These are phyloP conservation scores for Mya arenaria DNA, from an alignment of 1,140 invertebrate genomes.

Conservation along the genomic window DNA sequence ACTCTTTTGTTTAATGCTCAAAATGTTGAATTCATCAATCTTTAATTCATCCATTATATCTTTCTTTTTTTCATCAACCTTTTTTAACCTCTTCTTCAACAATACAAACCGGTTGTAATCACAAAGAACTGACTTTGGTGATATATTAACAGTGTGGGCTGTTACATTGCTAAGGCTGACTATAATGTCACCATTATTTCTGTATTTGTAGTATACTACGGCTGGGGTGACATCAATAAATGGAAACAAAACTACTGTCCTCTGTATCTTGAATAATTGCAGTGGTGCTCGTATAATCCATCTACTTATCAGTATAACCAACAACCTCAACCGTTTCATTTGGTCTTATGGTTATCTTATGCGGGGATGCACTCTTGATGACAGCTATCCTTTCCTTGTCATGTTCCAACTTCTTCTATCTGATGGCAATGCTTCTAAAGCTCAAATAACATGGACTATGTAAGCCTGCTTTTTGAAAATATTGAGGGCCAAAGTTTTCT, in stretches of 20 bases:
- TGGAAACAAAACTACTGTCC: no score
- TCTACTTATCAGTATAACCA: constrained; percentile 31
- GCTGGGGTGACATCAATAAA: constrained; percentile 20
- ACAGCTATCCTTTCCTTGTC: constrained; percentile 44
- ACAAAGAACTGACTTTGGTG: constrained; percentile 25
- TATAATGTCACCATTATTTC: background rate
- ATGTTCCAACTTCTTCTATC: constrained; percentile 32
- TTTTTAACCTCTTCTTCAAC: no score
- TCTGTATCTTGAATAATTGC: constrained; percentile 32
- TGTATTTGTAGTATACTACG: constrained; percentile 31
- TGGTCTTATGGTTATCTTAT: constrained; percentile 39
- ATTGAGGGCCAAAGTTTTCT: constrained; percentile 26
- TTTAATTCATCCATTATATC: no score
- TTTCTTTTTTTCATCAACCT: no score
- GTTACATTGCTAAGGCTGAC: constrained; percentile 24
- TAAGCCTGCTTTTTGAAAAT: constrained; percentile 43
- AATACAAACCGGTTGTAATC: no score
- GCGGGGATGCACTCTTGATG: constrained; percentile 28
- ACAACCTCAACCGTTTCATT: constrained; percentile 29
- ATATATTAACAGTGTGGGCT: background rate
- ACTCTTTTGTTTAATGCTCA: no score
- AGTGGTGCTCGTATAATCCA: constrained; percentile 16
- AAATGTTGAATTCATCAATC: no score
- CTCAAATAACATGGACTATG: constrained; percentile 49
- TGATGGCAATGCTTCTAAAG: constrained; percentile 51